Evolutionary conservation across 2,888 invertebrate species (phyloP).

Genomic region (Drosophila affinis): DNA sequence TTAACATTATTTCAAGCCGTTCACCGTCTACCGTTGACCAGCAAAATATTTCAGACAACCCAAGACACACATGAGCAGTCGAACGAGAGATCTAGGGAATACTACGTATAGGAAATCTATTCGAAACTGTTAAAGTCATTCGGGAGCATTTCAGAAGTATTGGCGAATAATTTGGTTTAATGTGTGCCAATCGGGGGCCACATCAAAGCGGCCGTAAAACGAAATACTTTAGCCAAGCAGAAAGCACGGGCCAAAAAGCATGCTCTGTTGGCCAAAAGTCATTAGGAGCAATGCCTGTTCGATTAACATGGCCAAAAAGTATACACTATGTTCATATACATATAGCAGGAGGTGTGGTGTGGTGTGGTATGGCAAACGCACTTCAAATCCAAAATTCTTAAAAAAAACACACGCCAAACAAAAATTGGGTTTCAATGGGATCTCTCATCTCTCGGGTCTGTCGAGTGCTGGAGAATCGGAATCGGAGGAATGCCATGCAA

Average conservation of each 20-base stretch:
- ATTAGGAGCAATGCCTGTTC: conserved; percentile 63
- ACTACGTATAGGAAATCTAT: not conserved
- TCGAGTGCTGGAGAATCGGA: conserved; percentile 40
- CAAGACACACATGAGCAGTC: conserved; percentile 1
- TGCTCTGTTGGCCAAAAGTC: conserved; percentile 50
- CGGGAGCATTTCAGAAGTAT: conserved; percentile 5
- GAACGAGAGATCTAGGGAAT: not conserved
- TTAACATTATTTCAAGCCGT: not conserved
- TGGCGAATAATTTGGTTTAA: conserved; percentile 33
- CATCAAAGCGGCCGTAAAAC: conserved; percentile 53
- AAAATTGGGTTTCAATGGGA: conserved; percentile 45
- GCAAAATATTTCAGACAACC: conserved; percentile 8
- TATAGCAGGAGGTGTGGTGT: too few relatives aligned
- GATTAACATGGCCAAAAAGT: conserved; percentile 54
- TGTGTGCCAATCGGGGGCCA: conserved; percentile 39
- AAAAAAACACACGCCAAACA: conserved; percentile 23
- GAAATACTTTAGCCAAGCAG: conserved; percentile 18
- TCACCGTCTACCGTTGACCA: too few relatives aligned
- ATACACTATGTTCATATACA: not conserved
- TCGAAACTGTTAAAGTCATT: conserved; percentile 12
- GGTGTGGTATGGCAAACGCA: conserved; percentile 16
- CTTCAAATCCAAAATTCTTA: conserved; percentile 6
- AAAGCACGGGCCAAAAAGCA: conserved; percentile 19
- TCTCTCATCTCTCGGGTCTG: conserved; percentile 30
- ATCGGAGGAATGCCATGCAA: conserved; percentile 37